Percentiles rank a stretch among this genome's conserved stretches.
Conservation (phyloP, 2,113 vertebrate species). For the Varanus salvator region DNA sequence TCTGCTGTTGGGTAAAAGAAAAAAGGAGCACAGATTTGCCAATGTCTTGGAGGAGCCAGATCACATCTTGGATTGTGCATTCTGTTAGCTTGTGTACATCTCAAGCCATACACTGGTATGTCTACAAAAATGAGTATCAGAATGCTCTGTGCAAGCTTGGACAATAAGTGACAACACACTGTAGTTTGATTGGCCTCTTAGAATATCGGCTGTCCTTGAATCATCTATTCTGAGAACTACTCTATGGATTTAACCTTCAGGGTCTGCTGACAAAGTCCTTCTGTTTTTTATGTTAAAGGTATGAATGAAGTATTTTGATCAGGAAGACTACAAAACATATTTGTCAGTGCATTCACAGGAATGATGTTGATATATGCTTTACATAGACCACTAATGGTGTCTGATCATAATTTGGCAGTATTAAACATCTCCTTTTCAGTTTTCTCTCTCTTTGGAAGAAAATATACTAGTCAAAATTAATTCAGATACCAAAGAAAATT, state of each 20-base stretch:
- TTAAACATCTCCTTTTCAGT: neutral
- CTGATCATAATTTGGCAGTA: neutral
- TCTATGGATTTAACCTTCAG: neutral
- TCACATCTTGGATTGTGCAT: neutral
- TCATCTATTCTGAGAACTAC: conserved; percentile 2
- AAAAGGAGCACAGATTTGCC: neutral
- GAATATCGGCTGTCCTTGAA: neutral
- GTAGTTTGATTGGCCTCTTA: neutral
- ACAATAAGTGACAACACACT: neutral
- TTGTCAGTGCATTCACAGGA: neutral
- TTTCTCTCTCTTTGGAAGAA: conserved; percentile 20
- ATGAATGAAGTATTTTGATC: neutral
- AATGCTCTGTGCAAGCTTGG: neutral
- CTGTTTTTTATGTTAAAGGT: neutral
- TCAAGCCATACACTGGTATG: neutral
- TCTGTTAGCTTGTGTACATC: neutral
- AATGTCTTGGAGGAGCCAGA: neutral
- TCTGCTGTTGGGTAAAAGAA: neutral
- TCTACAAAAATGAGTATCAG: neutral
- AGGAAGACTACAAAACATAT: neutral
- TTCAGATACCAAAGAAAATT: neutral
- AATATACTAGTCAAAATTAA: conserved; percentile 7
- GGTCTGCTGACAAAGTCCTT: neutral
- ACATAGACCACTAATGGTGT: neutral
- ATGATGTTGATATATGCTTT: neutral